These are phyloP conservation scores for Micronisus gabar DNA, from an alignment of 2,113 vertebrate species.

Conservation along the genomic window DNA sequence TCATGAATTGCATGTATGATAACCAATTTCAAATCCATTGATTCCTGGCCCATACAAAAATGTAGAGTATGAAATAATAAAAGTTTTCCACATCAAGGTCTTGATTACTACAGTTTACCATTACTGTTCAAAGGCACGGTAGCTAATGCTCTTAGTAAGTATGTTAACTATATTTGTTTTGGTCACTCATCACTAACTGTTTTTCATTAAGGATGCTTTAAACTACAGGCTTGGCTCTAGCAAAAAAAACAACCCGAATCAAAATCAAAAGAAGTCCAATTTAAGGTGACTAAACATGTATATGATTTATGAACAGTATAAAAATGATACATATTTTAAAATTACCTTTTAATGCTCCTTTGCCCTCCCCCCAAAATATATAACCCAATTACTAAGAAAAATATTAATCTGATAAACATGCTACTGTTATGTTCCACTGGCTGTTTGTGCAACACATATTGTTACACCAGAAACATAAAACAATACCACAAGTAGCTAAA, in stretches of 20 bases:
- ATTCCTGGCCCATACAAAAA: constrained; percentile 31
- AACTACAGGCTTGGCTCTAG: not conserved
- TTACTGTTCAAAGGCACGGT: constrained; percentile 8
- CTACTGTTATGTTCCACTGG: not conserved
- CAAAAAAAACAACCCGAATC: not conserved
- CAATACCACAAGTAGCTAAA: not conserved
- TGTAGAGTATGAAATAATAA: constrained; percentile 43
- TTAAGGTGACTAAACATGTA: not conserved
- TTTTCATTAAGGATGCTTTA: not conserved
- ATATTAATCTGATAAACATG: not conserved
- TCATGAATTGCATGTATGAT: not conserved
- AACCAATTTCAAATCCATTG: constrained; percentile 35
- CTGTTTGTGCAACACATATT: not conserved
- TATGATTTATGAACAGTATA: not conserved
- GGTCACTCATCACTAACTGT: not conserved
- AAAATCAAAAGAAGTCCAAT: not conserved
- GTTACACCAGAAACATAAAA: not conserved
- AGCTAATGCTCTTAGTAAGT: constrained; percentile 19
- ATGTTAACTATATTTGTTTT: constrained; percentile 22
- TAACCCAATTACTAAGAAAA: not conserved
- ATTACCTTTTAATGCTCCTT: not conserved
- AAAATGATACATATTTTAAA: not conserved
- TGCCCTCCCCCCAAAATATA: not conserved
- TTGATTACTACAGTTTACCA: constrained; percentile 42
- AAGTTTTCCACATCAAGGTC: constrained; percentile 23